Evolutionary conservation across 2,888 invertebrate species (phyloP), one percentile per base, ranked within the genome.

Genomic region (Tortrix viridana): DNA sequence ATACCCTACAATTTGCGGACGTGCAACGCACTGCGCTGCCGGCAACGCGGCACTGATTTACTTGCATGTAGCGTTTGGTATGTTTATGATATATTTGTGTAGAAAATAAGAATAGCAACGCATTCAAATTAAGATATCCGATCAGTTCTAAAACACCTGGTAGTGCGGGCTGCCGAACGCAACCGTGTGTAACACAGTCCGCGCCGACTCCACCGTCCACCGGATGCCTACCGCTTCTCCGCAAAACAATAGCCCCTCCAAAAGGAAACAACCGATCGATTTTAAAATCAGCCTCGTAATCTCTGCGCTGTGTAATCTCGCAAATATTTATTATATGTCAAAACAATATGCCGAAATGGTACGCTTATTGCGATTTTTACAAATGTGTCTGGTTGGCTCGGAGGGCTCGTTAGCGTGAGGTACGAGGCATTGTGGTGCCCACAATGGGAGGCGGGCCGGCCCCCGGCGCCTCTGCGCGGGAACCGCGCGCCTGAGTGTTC

Each of bases 301-400:
- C 89, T 88, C 77, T 69, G 81, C 76, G 73, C 80, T 77, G 82
- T 80, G 82, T 83, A 88, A 90, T 91, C 89, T 86, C 77, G 78
- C 89, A 91, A 91, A 91, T 91, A 92, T 92, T 92, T 92, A 92
- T 92, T 91, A 87, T 91, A 91, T 90, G 92, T 91, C 92, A 91
- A 92, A 91, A 91, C 90, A 90, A 92, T 92, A 92, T 90, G 89
- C 90, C 92, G 87, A 91, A 91, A 91, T 86, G 88, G 82, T 85
- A 84, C 84, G 87, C 89, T 88, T 89, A 88, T 90, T 90, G 87
- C 85, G 80, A 84, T 89, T 91, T 90, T 90, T 91, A 92, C 91
- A 92, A 92, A 92, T 91, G 91, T 81, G 89, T 75, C 88, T 88
- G 90, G 78, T 83, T 81, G 73, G 91, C 89, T 89, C 70, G 81